A percentile compares a stretch with the other conserved stretches of the same genome.
Evolutionary conservation across 2,113 vertebrate genomes (phyloP).

Genomic region (Rhombomys opimus): DNA sequence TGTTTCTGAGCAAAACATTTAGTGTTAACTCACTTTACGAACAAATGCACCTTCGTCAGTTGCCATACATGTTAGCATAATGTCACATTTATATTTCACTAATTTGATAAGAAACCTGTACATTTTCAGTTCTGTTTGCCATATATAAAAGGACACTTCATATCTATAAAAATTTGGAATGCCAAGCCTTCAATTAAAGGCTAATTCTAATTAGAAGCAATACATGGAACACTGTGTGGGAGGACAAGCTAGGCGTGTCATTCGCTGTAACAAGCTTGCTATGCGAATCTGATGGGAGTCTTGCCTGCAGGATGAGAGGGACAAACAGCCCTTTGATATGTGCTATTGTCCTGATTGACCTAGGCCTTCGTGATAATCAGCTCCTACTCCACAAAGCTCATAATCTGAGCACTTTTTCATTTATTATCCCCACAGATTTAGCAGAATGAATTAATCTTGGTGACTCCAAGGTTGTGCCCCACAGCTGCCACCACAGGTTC

Average conservation of each 20-base stretch:
- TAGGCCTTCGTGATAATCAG: not conserved
- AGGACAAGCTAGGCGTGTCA: conserved; percentile 36
- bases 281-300: conserved; percentile 12
- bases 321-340: conserved; percentile 10
- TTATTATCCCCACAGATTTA: conserved; percentile 51
- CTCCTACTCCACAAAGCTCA: conserved; percentile 4
- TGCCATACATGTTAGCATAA: conserved; percentile 31
- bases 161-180: not conserved
- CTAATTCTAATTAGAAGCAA: conserved; percentile 65
- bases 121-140: not conserved
- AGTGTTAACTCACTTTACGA: conserved; percentile 34
- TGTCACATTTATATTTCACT: conserved; percentile 42
- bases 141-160: not conserved
- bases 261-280: not conserved
- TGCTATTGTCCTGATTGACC: conserved; percentile 49
- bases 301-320: not conserved
- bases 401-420: conserved; percentile 18
- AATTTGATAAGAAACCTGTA: conserved; percentile 49
- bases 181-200: conserved; percentile 10
- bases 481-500: not conserved
- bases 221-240: not conserved
- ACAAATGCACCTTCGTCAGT: conserved; percentile 27
- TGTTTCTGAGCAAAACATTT: not conserved
- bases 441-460: conserved; percentile 22
- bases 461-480: not conserved